These are phyloP conservation scores for Frankliniella intonsa DNA, from an alignment of 2,888 invertebrate species.

Conservation along the genomic window DNA sequence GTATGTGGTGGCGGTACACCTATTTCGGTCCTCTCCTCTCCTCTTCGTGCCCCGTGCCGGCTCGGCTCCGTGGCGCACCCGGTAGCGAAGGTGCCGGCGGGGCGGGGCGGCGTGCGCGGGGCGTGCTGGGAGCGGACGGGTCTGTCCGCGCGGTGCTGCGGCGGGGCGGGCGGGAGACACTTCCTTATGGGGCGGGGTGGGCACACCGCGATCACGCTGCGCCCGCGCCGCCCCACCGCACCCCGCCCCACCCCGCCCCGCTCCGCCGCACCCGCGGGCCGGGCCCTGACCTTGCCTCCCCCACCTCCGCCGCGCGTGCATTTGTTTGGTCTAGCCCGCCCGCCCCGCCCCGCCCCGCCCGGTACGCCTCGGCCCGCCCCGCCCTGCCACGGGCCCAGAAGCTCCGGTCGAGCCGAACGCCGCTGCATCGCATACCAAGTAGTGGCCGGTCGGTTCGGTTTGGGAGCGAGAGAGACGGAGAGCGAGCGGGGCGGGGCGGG, in stretches of 20 bases:
- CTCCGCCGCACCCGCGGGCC: neutral
- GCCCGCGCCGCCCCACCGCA: slow-evolving; percentile 29
- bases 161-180: neutral
- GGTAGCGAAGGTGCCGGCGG: neutral
- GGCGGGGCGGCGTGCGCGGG: neutral
- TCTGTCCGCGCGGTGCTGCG: too few relatives aligned
- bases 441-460: too few relatives aligned
- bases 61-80: neutral
- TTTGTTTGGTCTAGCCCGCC: neutral
- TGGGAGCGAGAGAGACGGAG: too few relatives aligned
- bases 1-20: neutral
- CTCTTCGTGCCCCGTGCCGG: neutral
- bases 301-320: neutral
- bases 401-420: too few relatives aligned
- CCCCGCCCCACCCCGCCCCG: neutral
- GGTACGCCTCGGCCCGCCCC: too few relatives aligned
- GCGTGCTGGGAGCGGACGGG: too few relatives aligned
- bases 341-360: too few relatives aligned
- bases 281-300: neutral
- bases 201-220: slow-evolving; percentile 23
- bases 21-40: neutral
- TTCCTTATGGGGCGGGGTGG: neutral
- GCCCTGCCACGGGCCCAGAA: too few relatives aligned
- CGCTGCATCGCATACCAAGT: too few relatives aligned
- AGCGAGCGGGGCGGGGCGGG: too few relatives aligned